These are phyloP conservation scores for Typhlichthys eigenmanni DNA, from an alignment of 2,797 vertebrate genomes.

Conservation along the genomic window DNA sequence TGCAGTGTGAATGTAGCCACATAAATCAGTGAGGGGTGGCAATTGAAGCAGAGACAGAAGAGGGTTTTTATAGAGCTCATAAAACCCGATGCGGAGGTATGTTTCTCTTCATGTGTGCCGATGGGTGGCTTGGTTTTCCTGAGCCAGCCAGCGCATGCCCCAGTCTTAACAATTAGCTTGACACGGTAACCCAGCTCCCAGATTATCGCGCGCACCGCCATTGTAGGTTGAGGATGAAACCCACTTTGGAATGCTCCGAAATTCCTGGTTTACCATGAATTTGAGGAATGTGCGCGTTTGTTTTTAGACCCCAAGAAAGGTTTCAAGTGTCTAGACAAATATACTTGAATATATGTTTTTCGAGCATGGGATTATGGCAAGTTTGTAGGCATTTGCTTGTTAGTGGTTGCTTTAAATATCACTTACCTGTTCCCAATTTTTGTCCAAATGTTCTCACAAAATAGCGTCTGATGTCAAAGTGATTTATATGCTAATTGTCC, in stretches of 20 bases:
- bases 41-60: slow-evolving; percentile 71
- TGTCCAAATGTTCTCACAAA: slow-evolving; percentile 36
- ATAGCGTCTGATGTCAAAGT: slow-evolving; percentile 15
- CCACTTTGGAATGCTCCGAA: slow-evolving; percentile 14
- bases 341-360: slow-evolving; percentile 40
- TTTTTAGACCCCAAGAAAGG: slow-evolving; percentile 14
- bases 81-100: slow-evolving; percentile 78
- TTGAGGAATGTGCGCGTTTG: slow-evolving; percentile 30
- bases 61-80: slow-evolving; percentile 75
- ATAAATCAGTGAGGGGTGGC: slow-evolving; percentile 77
- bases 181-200: slow-evolving; percentile 44
- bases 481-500: slow-evolving; percentile 70
- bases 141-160: slow-evolving; percentile 69
- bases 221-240: slow-evolving; percentile 47
- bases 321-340: slow-evolving; percentile 55
- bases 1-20: slow-evolving; percentile 66
- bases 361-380: slow-evolving; percentile 24
- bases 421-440: slow-evolving; percentile 30
- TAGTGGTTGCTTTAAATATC: slow-evolving; percentile 46
- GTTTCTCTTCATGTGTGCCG: slow-evolving; percentile 70
- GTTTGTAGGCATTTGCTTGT: slow-evolving; percentile 50
- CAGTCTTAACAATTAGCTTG: slow-evolving; percentile 67
- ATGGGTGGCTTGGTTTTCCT: slow-evolving; percentile 49
- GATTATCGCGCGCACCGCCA: slow-evolving; percentile 21
- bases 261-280: slow-evolving; percentile 57